phyloP scores from a whole-genome alignment of 2,113 vertebrate species.

The Rallus limicola region DNA sequence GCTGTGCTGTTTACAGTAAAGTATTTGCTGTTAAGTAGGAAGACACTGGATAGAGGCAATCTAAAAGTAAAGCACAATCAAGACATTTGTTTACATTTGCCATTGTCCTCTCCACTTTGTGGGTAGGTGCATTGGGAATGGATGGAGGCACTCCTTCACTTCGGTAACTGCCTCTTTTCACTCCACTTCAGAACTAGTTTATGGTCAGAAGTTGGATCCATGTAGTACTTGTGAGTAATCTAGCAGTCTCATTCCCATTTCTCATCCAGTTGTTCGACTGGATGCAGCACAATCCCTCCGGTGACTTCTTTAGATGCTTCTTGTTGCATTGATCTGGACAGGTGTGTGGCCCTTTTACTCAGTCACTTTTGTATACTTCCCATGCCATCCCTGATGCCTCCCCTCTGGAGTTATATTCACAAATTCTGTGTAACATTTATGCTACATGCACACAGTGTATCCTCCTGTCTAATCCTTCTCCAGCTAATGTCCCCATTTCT shows the following conservation, averaged over 20 bases:
- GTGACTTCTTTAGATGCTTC: background rate
- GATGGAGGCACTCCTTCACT: background rate
- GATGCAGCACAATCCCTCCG: background rate
- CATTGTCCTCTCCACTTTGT: background rate
- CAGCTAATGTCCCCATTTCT: background rate
- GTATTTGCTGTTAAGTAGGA: background rate
- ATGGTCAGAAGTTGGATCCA: background rate
- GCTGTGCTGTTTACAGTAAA: background rate
- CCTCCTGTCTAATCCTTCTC: background rate
- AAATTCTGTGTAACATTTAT: background rate
- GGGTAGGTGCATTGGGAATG: background rate
- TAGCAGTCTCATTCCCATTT: rapidly evolving
- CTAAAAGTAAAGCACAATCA: background rate
- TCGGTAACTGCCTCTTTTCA: background rate
- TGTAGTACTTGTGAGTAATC: background rate
- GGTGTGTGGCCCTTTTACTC: background rate
- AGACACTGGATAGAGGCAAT: background rate
- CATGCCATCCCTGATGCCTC: background rate
- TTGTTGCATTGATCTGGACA: background rate
- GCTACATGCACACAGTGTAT: background rate
- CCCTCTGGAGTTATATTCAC: rapidly evolving
- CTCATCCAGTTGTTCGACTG: background rate
- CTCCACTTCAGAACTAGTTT: background rate
- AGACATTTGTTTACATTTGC: background rate
- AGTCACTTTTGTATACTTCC: background rate